These are phyloP conservation scores for Parambassis ranga DNA, from an alignment of 2,797 vertebrate species.

Conservation along the genomic window DNA sequence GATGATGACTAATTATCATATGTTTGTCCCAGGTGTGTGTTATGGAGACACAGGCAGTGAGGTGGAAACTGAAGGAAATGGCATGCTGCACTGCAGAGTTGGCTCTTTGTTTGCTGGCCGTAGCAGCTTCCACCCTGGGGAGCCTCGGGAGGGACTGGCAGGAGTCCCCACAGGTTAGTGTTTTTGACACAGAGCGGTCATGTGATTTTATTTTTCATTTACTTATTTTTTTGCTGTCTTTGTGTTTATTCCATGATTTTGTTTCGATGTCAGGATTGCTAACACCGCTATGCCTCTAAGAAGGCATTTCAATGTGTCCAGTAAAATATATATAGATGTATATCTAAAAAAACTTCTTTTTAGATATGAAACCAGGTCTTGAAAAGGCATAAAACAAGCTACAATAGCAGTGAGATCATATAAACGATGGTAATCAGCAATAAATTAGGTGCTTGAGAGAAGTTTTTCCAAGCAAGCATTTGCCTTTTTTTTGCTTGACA, in stretches of 20 bases:
- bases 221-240: background rate
- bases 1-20: slow-evolving; percentile 21
- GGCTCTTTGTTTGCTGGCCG: slow-evolving; percentile 80
- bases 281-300: too few species aligned
- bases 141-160: slow-evolving; percentile 70
- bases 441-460: too few species aligned
- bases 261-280: background rate
- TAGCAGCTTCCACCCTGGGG: slow-evolving; percentile 80
- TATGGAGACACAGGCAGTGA: slow-evolving; percentile 81
- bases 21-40: slow-evolving; percentile 74
- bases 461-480: too few species aligned
- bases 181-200: background rate
- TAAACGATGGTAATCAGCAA: too few species aligned
- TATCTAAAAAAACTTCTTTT: too few species aligned
- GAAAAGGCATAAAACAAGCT: background rate
- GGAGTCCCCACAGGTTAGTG: slow-evolving; percentile 73
- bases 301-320: too few species aligned
- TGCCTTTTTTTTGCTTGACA: slow-evolving; percentile 26
- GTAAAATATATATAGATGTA: too few species aligned
- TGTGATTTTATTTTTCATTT: background rate
- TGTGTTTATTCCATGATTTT: background rate
- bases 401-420: too few species aligned
- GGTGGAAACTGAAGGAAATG: slow-evolving; percentile 76
- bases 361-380: too few species aligned
- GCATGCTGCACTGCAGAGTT: slow-evolving; percentile 75